A percentile compares a stretch with the other conserved stretches of the same genome.
These are phyloP conservation scores for Chrysomela aeneicollis DNA, from an alignment of 2,888 invertebrate species.

Conservation along the genomic window DNA sequence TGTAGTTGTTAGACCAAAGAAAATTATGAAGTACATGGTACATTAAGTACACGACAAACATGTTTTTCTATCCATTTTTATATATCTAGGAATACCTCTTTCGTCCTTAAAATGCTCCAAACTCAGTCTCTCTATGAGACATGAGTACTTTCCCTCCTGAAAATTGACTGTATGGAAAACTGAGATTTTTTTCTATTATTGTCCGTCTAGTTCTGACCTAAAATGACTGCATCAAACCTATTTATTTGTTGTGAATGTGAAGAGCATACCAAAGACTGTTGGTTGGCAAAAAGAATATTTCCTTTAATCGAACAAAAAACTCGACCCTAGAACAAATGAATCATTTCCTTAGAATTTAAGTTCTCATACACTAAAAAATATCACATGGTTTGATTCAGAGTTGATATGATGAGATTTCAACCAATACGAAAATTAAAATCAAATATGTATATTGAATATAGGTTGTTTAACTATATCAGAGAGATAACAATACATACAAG, in stretches of 20 bases:
- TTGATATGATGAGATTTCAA: not conserved
- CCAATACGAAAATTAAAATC: not conserved
- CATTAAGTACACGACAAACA: not conserved
- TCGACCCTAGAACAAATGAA: constrained; percentile 25
- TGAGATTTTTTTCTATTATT: constrained; percentile 24
- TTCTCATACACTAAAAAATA: not conserved
- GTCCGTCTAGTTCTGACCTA: constrained; percentile 29
- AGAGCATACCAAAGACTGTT: constrained; percentile 59
- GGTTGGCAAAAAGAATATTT: constrained; percentile 50
- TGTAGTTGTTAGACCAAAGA: not conserved
- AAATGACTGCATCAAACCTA: constrained; percentile 43
- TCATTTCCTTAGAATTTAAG: constrained; percentile 14
- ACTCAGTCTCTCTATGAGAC: not conserved
- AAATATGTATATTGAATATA: not conserved
- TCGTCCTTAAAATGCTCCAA: not conserved
- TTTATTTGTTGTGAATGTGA: constrained; percentile 58
- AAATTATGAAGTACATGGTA: too few relatives aligned
- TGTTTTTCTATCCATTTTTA: not conserved
- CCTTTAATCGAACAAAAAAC: not conserved
- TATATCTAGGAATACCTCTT: not conserved
- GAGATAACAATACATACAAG: not conserved
- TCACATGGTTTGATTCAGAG: not conserved
- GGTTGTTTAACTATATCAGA: not conserved
- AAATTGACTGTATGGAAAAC: constrained; percentile 11
- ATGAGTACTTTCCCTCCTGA: not conserved